Conservation (phyloP, 64 coral and sea anemone genomes). For the Catalaphyllia jardinei region DNA sequence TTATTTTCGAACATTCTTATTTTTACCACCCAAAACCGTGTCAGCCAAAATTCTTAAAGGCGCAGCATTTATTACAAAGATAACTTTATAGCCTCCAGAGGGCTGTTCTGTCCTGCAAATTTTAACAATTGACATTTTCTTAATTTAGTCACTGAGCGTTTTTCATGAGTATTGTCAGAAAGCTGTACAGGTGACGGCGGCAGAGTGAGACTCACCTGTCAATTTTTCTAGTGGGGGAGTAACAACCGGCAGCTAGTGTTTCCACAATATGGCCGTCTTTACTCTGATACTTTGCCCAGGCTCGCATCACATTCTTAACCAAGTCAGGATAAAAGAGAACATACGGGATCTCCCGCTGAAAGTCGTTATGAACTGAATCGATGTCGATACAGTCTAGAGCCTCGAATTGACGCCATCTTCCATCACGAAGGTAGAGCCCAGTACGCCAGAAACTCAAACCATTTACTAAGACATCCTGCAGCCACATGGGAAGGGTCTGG, state of each 20-base stretch:
- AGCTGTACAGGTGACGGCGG: neutral
- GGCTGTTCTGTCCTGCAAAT: no score
- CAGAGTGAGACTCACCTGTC: conserved; percentile 5
- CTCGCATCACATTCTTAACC: conserved; percentile 65
- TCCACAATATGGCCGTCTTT: conserved; percentile 42
- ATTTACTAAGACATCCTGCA: conserved; percentile 71
- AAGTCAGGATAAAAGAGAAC: conserved; percentile 72
- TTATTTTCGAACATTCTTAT: no score
- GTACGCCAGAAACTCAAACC: conserved; percentile 80
- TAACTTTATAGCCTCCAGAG: no score
- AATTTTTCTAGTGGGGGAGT: conserved; percentile 7
- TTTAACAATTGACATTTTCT: no score
- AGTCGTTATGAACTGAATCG: conserved; percentile 79
- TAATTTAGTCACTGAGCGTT: no score
- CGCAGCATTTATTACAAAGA: no score
- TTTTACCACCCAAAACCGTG: no score
- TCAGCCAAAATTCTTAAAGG: no score
- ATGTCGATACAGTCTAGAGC: conserved; percentile 77
- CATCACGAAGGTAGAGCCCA: conserved; percentile 62
- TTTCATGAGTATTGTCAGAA: neutral
- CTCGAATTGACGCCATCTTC: conserved; percentile 78
- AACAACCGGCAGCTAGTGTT: conserved; percentile 42
- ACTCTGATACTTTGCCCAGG: conserved; percentile 53
- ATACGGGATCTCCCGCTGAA: conserved; percentile 66
- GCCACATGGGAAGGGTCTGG: conserved; percentile 47